Conservation (phyloP, 2,888 invertebrate genomes). For the Dynastes grantii region DNA sequence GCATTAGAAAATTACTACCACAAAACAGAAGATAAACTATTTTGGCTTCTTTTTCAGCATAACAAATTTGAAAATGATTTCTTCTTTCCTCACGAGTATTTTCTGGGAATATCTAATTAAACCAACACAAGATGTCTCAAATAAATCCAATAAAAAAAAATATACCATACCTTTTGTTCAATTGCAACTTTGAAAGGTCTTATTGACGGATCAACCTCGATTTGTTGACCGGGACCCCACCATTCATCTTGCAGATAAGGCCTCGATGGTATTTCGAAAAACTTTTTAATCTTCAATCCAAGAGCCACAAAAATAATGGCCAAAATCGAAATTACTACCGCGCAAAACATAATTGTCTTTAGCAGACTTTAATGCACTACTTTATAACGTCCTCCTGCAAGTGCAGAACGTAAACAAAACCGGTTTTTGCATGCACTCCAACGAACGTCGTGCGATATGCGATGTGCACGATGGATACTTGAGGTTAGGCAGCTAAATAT, state of each 20-base stretch:
- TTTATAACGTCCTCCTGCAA: not conserved
- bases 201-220: constrained; percentile 71
- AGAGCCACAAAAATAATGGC: not conserved
- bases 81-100: no score
- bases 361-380: not conserved
- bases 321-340: not conserved
- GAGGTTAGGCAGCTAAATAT: no score
- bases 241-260: constrained; percentile 60
- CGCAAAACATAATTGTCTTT: constrained; percentile 1
- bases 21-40: no score
- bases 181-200: constrained; percentile 74
- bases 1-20: no score
- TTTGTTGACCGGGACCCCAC: constrained; percentile 74
- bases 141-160: constrained; percentile 46
- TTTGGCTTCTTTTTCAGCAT: no score
- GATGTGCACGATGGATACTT: no score
- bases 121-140: no score
- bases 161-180: constrained; percentile 71
- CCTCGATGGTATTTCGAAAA: not conserved
- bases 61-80: no score
- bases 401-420: not conserved
- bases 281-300: constrained; percentile 12
- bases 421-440: no score
- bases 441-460: no score
- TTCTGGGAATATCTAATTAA: no score